Evolutionary conservation across 2,113 vertebrate species (phyloP).

Genomic region (Pollimyrus isidori): DNA sequence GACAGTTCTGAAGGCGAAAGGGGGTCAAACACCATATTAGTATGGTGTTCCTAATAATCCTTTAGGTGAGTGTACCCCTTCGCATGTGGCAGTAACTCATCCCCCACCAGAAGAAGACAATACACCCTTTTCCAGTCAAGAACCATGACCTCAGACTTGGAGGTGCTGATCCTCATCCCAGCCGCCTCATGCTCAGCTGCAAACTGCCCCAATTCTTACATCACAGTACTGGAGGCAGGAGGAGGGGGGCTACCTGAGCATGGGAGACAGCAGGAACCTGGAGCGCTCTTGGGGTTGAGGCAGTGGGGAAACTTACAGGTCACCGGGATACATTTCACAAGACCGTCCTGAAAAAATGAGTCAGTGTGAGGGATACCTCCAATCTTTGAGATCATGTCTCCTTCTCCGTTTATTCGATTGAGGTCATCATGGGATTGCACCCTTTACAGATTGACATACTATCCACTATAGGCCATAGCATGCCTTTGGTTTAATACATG

Average conservation of each 20-base stretch:
- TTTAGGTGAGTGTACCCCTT: no score
- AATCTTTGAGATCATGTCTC: neutral
- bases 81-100: no score
- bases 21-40: no score
- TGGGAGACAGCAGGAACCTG: constrained; percentile 35
- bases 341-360: constrained; percentile 19
- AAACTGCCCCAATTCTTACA: neutral
- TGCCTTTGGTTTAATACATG: neutral
- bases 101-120: no score
- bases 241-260: constrained; percentile 26
- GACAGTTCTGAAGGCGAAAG: no score
- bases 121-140: no score
- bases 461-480: neutral
- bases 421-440: neutral
- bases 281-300: constrained; percentile 16
- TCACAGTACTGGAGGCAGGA: neutral
- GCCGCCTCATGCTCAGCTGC: no score
- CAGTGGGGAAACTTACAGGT: constrained; percentile 26
- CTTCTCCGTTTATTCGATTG: neutral
- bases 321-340: constrained; percentile 30
- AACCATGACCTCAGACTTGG: no score
- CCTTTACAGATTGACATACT: neutral
- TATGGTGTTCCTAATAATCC: no score
- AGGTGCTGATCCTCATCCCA: no score
- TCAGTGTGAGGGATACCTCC: neutral